Base-by-base conservation (phyloP, 2,113 vertebrate species). In the Scartelaos histophorus region DNA sequence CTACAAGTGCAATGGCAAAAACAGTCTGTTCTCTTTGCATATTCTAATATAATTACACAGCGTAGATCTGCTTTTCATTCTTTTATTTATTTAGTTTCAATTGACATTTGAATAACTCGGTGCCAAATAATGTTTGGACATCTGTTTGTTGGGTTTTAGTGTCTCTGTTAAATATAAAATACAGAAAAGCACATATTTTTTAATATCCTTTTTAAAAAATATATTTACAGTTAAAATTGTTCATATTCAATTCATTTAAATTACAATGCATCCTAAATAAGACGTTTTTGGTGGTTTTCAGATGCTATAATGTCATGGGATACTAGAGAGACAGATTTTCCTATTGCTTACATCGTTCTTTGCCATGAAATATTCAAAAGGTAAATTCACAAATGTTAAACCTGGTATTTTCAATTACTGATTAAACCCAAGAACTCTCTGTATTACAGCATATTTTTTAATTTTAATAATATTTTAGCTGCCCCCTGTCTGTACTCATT, bases 41-140 rank as follows among this genome's bases (percentile, higher is more conserved):
- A 3, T 13, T 25, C 13, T 58, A 16, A 25, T 15, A 15, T 15
- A 58, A 58, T 12, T 3, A 9, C 11, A 25, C 21, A 24, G 5
- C 24, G 22, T 5, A 22, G 22, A 34, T 58, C 69, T 49, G 13
- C 61, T 29, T 62, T 69, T n/a, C 22, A 46, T 70, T 45, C 7
- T 64, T 29, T 64, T 67, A 15, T 58, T 58, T 11, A 57, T 57
- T 58, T 76, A 66, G 35, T 54, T 62, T 1, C 43, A 25, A 35
- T 69, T n/a, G 71, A 13, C 16, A 38, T 45, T 74, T 82, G 60
- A 69, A 68, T 24, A 29, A 72, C n/a, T 12, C 66, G 49, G 69
- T 83, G 85, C 81, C 80, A 85, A 83, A 83, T 57, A 75, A 22
- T 34, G 54, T 67, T 60, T 43, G 53, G 51, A 47, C 38, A n/a